phyloP scores from a whole-genome alignment of 2,797 vertebrate species.

The Epinephelus coioides region DNA sequence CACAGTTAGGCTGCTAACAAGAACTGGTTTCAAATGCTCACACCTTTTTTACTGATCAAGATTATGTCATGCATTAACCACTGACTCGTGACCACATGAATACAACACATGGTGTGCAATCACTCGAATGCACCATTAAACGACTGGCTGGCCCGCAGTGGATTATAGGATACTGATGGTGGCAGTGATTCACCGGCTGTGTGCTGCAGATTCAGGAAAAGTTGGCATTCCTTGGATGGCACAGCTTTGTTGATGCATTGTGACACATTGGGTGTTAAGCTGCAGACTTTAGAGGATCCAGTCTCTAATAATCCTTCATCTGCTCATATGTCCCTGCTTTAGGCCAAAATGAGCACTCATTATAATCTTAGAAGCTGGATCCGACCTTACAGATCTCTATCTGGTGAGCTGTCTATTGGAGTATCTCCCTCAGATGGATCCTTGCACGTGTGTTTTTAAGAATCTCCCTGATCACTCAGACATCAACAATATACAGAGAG shows the following conservation, averaged over 20 bases:
- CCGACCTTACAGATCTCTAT: not conserved
- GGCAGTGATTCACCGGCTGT: slow-evolving; percentile 3
- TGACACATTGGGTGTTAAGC: slow-evolving; percentile 14
- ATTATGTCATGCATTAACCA: slow-evolving; percentile 14
- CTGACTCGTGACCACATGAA: slow-evolving; percentile 8
- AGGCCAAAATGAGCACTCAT: not conserved
- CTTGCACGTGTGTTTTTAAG: not conserved
- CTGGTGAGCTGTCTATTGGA: not conserved
- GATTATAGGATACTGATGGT: slow-evolving; percentile 16
- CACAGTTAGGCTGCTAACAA: not conserved
- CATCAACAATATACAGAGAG: not conserved
- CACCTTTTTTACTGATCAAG: slow-evolving; percentile 17
- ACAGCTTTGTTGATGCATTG: not conserved
- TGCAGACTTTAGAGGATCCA: slow-evolving; percentile 4
- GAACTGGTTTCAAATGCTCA: slow-evolving; percentile 2
- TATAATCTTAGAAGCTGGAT: not conserved
- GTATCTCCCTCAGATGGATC: not conserved
- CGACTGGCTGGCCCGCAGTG: not conserved
- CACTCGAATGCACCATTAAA: slow-evolving; percentile 27
- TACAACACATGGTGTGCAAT: slow-evolving; percentile 9
- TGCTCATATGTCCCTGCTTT: slow-evolving; percentile 3
- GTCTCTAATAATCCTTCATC: slow-evolving; percentile 9
- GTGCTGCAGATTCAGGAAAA: slow-evolving; percentile 19
- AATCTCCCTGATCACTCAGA: not conserved
- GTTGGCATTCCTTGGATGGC: not conserved